These are phyloP conservation scores for Eupithecia insigniata DNA, from an alignment of 2,888 invertebrate genomes.

Conservation along the genomic window DNA sequence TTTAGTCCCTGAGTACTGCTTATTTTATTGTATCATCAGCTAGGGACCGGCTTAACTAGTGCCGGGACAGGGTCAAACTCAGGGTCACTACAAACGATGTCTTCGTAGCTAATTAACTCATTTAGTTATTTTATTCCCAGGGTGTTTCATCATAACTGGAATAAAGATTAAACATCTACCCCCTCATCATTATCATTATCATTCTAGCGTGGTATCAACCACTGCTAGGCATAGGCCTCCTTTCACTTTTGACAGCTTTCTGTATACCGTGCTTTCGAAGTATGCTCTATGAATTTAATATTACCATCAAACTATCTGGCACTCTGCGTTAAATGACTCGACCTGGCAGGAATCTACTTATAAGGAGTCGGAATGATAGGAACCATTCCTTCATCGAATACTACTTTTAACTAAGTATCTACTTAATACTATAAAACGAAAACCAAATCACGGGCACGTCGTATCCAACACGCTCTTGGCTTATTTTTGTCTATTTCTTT, in stretches of 20 bases:
- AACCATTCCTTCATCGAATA: no score
- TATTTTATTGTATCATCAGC: constrained; percentile 79
- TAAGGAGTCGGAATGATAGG: no score
- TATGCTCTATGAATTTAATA: no score
- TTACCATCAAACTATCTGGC: no score
- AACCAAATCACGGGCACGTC: neutral
- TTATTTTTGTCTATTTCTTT: neutral
- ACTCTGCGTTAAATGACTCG: no score
- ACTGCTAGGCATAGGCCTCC: no score
- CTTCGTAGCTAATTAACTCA: neutral
- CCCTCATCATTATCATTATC: neutral
- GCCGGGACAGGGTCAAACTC: constrained; percentile 40
- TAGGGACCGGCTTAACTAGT: constrained; percentile 65
- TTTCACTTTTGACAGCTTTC: neutral
- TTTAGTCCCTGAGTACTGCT: constrained; percentile 68
- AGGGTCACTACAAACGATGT: constrained; percentile 11
- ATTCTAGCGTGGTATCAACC: neutral
- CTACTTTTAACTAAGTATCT: neutral
- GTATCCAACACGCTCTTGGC: neutral
- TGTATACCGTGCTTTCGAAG: no score
- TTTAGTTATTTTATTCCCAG: neutral
- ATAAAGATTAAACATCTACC: neutral
- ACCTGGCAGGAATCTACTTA: no score
- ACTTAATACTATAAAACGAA: neutral
- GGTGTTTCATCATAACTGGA: neutral